Base-by-base conservation (phyloP, 2,888 invertebrate genomes). In the Sarcophaga subvicina region DNA sequence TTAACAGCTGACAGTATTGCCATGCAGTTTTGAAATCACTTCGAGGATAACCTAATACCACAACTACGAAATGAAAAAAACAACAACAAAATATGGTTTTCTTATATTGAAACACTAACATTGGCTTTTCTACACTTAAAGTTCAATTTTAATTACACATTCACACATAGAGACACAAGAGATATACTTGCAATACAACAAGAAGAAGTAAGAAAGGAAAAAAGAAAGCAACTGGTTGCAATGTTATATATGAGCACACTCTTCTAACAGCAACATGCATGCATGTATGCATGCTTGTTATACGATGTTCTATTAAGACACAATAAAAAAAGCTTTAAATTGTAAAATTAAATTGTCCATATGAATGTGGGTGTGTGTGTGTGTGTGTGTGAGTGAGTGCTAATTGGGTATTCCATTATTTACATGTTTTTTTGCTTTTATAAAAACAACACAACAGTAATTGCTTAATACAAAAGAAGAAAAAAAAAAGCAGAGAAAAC, bases 201-300 rank as follows among this genome's bases (percentile, higher is more conserved):
- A 8, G n/a, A 25, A 70, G 47, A 11, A 62, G 25, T 0, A 70
- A 62, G 12, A 25, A 45, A n/a, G 54, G 14, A 25, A 47, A 17
- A 47, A 45, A 37, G 22, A 67, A 69, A 60, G 37, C 73, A 73
- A 73, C 67, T 62, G 69, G 70, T 73, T 75, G 60, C 20, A 62
- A 47, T 37, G 20, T 14, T 49, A 49, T 14, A 4, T 49, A 12
- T 14, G 49, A 49, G 11, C 54, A 54, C 3, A 54, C 37, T 37
- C 37, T 37, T 37, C 37, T 1, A 37, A 37, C 37, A 37, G 8
- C 37, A 14, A 14, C 14, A 54, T 54, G 3, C 3, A 14, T 14
- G 54, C 1, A 54, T 54, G 17, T 17, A 54, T 54, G 3, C 14
- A 54, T 54, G 37, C 37, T 37, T 37, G 37, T 37, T 37, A 1